Conservation (phyloP, 2,888 invertebrate genomes). For the Nysson spinosus region DNA sequence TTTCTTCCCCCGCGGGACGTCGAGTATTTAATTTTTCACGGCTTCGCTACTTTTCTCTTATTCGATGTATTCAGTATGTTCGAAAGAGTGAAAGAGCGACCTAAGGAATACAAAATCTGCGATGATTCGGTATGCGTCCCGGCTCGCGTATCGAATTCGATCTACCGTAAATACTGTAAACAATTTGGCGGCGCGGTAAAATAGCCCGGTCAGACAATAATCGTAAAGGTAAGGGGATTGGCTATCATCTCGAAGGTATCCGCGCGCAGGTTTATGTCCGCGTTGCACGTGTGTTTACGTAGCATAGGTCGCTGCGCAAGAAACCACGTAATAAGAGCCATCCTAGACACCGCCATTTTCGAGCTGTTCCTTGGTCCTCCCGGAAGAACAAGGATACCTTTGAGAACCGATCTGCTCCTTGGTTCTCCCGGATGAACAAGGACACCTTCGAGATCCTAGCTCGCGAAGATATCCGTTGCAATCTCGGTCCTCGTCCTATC, state of each 20-base stretch:
- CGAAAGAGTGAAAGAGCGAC: not conserved
- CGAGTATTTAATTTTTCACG: no score
- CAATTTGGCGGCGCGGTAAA: slow-evolving; percentile 65
- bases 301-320: slow-evolving; percentile 34
- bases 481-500: slow-evolving; percentile 46
- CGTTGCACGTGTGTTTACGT: slow-evolving; percentile 16
- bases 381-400: slow-evolving; percentile 26
- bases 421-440: slow-evolving; percentile 37
- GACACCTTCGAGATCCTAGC: slow-evolving; percentile 27
- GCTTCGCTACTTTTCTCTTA: no score
- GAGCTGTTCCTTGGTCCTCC: slow-evolving; percentile 17
- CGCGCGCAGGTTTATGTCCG: slow-evolving; percentile 4
- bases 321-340: slow-evolving; percentile 20
- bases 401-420: slow-evolving; percentile 41
- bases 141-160: slow-evolving; percentile 60
- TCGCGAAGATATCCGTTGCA: slow-evolving; percentile 63
- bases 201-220: slow-evolving; percentile 62
- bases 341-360: slow-evolving; percentile 19
- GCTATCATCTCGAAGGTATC: slow-evolving; percentile 59
- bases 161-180: slow-evolving; percentile 68
- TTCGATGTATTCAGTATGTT: no score
- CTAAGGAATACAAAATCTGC: slow-evolving; percentile 20
- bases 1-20: not conserved
- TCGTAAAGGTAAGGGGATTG: slow-evolving; percentile 71
- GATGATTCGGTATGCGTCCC: slow-evolving; percentile 22